Evolutionary conservation across 2,888 invertebrate genomes (phyloP).

Genomic region (Macrosiphum euphorbiae): DNA sequence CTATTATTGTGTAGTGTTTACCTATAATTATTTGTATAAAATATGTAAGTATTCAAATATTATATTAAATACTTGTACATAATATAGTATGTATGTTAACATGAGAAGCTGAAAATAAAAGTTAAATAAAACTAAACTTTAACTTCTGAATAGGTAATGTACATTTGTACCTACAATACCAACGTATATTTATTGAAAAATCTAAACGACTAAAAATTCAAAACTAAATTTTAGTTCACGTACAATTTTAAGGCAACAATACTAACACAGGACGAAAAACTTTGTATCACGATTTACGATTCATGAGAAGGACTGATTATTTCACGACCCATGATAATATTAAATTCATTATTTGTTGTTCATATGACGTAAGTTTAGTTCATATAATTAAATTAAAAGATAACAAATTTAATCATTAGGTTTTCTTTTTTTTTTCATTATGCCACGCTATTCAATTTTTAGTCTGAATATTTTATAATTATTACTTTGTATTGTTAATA

Average conservation of each 20-base stretch:
- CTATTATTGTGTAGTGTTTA: no score
- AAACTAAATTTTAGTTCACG: neutral
- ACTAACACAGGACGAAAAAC: neutral
- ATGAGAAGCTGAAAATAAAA: neutral
- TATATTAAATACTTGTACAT: neutral
- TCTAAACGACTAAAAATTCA: neutral
- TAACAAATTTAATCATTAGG: neutral
- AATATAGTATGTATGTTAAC: neutral
- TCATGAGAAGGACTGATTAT: neutral
- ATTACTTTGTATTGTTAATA: neutral
- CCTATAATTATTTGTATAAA: no score
- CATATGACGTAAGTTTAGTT: neutral
- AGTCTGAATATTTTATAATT: neutral
- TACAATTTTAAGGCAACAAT: neutral
- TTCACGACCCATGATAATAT: neutral
- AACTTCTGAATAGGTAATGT: no score
- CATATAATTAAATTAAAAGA: neutral
- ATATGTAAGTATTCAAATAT: no score
- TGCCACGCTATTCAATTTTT: neutral
- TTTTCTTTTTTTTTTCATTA: neutral
- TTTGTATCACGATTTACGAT: neutral
- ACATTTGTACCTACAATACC: no score
- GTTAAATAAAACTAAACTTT: neutral
- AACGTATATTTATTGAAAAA: neutral
- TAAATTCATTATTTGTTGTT: neutral